Conservation (phyloP, 2,113 vertebrate genomes). For the Diphyllodes magnificus region DNA sequence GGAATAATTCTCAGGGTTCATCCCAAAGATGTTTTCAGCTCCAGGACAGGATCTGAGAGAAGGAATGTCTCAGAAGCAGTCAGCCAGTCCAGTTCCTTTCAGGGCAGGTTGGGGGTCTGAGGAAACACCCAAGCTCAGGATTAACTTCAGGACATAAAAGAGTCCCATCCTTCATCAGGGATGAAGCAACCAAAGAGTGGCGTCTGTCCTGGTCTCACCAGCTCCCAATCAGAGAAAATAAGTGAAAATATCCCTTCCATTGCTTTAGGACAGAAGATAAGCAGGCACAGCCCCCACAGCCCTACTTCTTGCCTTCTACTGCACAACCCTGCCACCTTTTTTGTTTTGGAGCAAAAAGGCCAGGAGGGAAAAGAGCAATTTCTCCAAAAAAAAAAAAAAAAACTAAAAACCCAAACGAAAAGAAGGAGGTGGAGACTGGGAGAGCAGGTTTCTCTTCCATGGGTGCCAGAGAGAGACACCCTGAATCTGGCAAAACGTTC, state of each 20-base stretch:
- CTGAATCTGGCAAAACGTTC: not conserved
- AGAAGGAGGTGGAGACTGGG: not conserved
- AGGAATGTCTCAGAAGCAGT: not conserved
- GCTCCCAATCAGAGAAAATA: not conserved
- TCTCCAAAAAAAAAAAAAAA: not conserved
- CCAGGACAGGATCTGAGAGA: not conserved
- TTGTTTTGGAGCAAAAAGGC: conserved; percentile 32
- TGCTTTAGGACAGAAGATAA: not conserved
- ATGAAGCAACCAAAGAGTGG: not conserved
- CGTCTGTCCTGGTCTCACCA: not conserved
- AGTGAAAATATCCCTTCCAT: not conserved
- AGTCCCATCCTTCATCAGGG: not conserved
- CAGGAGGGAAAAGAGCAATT: not conserved
- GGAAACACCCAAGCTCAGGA: not conserved
- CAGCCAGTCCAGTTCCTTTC: not conserved
- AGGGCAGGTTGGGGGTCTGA: not conserved
- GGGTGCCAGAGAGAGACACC: not conserved
- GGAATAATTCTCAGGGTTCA: not conserved
- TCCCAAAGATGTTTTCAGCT: not conserved
- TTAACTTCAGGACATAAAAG: not conserved
- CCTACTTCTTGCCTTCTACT: conserved; percentile 69
- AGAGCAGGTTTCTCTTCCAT: not conserved
- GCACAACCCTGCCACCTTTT: conserved; percentile 20
- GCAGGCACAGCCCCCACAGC: conserved; percentile 15
- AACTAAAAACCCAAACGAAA: not conserved